Base-by-base conservation (phyloP, 2,888 invertebrate genomes). In the Zygaena filipendulae region DNA sequence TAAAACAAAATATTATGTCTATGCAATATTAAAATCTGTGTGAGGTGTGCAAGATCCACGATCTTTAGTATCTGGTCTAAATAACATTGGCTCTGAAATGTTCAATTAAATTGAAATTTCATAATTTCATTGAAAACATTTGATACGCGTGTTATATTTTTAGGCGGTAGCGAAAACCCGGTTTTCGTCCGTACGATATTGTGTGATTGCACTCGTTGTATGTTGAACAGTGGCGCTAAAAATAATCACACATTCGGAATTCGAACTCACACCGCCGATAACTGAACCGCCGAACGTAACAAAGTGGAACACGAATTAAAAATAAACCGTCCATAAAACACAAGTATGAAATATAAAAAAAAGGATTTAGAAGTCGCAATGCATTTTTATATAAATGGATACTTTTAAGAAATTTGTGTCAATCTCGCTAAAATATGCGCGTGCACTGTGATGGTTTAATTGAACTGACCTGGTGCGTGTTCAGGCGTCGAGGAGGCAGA, bases 101-200 rank as follows among this genome's bases (percentile, higher is more conserved):
- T n/a, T n/a, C n/a, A n/a, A n/a, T n/a, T n/a, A n/a, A n/a, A n/a
- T n/a, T n/a, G n/a, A n/a, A n/a, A n/a, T n/a, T n/a, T n/a, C n/a
- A n/a, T n/a, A n/a, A n/a, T n/a, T n/a, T n/a, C n/a, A n/a, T 70
- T 61, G 69, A 70, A 77, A 74, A 70, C 75, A 75, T 75, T 72
- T 61, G 75, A 77, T 79, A 75, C 60, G 69, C 60, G 64, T n/a
- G n/a, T n/a, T 61, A 57, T 77, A 79, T 79, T 71, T 71, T 61
- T 77, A 79, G 77, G 4, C 4, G 16, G 4, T 61, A 57, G 38
- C 60, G 55, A 68, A 66, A 75, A 75, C 75, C 77, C 64, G 75
- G 75, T 77, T 77, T 71, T 69, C 66, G 61, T 62, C 45, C 45
- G 51, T 37, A 48, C 48, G 56, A 59, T 64, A 72, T 75, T 75